Base-by-base conservation (phyloP, 2,888 invertebrate species). In the Xestia c-nigrum region DNA sequence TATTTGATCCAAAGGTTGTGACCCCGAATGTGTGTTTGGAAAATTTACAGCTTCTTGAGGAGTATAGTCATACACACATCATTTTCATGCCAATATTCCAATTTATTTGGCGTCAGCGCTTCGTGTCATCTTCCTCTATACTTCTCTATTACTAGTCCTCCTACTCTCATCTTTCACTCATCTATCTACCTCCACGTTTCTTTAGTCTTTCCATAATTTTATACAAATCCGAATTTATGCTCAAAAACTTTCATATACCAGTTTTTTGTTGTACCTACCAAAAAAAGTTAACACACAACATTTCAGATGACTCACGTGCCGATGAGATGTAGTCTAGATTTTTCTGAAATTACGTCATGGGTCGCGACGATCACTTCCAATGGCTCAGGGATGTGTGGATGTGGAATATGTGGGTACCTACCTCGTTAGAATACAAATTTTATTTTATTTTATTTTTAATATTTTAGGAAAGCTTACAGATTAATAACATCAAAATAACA, bases 251-350 rank as follows among this genome's bases (percentile, higher is more conserved):
- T 16, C 31, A 19, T 59, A 31, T 31, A 59, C 16, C 6, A 59
- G 61, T 38, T 61, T 59, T 76, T 63, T 70, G 40, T 73, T 59
- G 38, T 31, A 31, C 57, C 40, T 57, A 74, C 47, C n/a, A n/a
- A n/a, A n/a, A 70, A 81, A 72, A 5, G 50, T 50, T 31, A 31
- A 31, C 31, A 31, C 31, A 31, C 31, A 59, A 50, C 21, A 21
- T 70, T 40, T 19, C 4, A 47, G 67, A 63, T 83, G 73, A 85
- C 66, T 85, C 87, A 83, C 19, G 63, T 68, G 61, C 65, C 55
- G 24, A 73, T n/a, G n/a, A n/a, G n/a, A n/a, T 65, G 24, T 69
- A 61, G 50, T 81, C 82, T 80, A 82, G 72, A 87, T 85, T 75
- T 69, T 83, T 84, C 74, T 77, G 46, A 5, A 21, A 24, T 87